Evolutionary conservation across 2,888 invertebrate genomes (phyloP).

Genomic region (Boloria euphrosyne): DNA sequence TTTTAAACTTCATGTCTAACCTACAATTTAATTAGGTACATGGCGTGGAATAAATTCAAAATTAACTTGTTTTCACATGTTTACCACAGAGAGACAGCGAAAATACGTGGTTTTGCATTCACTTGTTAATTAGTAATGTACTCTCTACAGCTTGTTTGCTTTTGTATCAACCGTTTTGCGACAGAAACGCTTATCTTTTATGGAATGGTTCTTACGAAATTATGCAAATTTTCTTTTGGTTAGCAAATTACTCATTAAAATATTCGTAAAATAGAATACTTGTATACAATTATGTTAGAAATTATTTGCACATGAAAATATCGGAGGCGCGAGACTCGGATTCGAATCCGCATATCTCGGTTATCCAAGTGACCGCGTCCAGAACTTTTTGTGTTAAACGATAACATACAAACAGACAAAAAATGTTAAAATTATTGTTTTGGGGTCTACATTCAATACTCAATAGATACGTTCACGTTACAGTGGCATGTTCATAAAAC

Average conservation of each 20-base stretch:
- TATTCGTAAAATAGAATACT: background rate
- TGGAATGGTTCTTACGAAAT: constrained; percentile 14
- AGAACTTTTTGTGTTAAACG: no score
- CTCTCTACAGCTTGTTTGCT: constrained; percentile 26
- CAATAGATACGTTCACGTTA: no score
- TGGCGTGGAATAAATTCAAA: background rate
- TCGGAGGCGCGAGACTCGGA: background rate
- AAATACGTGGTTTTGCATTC: constrained; percentile 23
- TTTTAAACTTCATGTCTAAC: no score
- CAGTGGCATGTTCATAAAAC: no score
- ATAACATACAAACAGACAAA: no score
- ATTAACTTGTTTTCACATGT: background rate
- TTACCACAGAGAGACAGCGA: constrained; percentile 6
- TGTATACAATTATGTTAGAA: background rate
- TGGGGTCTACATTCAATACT: no score
- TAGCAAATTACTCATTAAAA: background rate
- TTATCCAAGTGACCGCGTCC: no score
- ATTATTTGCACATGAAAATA: background rate
- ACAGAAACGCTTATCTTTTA: constrained; percentile 18
- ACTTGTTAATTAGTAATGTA: constrained; percentile 23
- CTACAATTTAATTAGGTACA: no score
- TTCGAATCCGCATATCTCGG: no score
- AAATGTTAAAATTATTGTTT: no score
- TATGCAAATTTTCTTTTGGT: constrained; percentile 7
- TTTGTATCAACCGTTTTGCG: constrained; percentile 22